Percentiles rank a stretch among this genome's conserved stretches.
Conservation (phyloP, 2,888 invertebrate species). For the Notodonta dromedarius region DNA sequence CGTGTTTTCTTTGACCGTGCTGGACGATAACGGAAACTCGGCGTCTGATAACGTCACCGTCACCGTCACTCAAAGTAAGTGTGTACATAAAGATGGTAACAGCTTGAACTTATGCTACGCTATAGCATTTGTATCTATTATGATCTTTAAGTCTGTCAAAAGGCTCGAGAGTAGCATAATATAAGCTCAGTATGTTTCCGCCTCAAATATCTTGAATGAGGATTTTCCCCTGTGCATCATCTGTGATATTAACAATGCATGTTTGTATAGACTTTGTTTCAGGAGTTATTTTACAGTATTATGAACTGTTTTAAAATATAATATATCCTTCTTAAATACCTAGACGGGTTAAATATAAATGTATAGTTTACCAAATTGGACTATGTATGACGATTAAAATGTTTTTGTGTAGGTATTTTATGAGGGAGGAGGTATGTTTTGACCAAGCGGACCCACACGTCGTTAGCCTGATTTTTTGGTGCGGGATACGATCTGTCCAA, state of each 20-base stretch:
- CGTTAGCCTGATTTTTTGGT: no score
- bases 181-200: background rate
- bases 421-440: no score
- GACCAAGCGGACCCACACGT: no score
- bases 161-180: background rate
- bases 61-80: slow-evolving; percentile 93
- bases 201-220: background rate
- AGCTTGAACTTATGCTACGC: background rate
- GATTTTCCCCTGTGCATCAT: background rate
- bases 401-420: no score
- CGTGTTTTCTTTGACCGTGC: slow-evolving; percentile 90
- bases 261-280: background rate
- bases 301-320: no score
- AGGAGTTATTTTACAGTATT: no score
- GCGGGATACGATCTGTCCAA: no score
- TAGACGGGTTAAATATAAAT: no score
- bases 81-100: slow-evolving; percentile 10
- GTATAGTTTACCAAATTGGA: no score
- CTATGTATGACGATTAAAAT: no score
- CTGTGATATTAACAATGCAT: slow-evolving; percentile 1
- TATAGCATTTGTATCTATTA: no score
- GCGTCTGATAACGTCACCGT: slow-evolving; percentile 89
- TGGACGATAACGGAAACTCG: slow-evolving; percentile 93
- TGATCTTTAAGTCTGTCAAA: background rate
- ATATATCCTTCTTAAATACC: no score